phyloP scores from a whole-genome alignment of 2,797 vertebrate genomes.

The Tragelaphus eurycerus region DNA sequence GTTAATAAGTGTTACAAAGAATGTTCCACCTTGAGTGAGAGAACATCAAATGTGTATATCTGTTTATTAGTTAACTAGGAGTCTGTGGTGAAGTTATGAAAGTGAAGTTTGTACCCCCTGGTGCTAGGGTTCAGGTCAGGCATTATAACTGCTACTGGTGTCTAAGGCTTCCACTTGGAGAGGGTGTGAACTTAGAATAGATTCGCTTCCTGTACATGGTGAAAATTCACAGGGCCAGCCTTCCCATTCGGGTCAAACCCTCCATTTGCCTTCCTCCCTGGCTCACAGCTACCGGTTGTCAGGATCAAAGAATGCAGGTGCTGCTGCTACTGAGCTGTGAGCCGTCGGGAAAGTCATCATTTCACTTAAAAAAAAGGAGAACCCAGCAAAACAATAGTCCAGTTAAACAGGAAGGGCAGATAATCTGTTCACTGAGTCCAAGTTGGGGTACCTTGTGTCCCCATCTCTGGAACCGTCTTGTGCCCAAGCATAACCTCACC shows the following conservation, averaged over 20 bases:
- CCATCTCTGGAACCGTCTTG: not conserved
- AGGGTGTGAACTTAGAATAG: not conserved
- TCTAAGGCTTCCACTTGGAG: not conserved
- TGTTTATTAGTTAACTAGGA: not conserved
- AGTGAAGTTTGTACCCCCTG: not conserved
- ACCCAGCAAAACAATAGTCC: constrained; percentile 57
- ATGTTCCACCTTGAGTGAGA: not conserved
- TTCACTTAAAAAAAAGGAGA: constrained; percentile 55
- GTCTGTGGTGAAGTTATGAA: not conserved
- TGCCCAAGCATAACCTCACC: not conserved
- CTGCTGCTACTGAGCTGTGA: not conserved
- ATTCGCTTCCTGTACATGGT: not conserved
- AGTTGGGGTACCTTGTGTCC: not conserved
- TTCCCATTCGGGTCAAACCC: constrained; percentile 26
- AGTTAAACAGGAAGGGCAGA: constrained; percentile 61
- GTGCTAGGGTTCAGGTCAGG: not conserved
- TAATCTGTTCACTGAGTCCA: constrained; percentile 5
- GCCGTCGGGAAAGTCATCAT: constrained; percentile 76
- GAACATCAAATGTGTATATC: not conserved
- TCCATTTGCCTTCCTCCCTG: constrained; percentile 68
- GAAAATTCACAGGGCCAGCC: constrained; percentile 40
- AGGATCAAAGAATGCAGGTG: constrained; percentile 55
- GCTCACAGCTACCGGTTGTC: constrained; percentile 68
- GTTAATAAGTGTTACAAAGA: not conserved
- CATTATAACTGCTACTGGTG: not conserved